A percentile compares a stretch with the other conserved stretches of the same genome.
phyloP scores from a whole-genome alignment of 2,888 invertebrate genomes.

The Spicauda simplicius region DNA sequence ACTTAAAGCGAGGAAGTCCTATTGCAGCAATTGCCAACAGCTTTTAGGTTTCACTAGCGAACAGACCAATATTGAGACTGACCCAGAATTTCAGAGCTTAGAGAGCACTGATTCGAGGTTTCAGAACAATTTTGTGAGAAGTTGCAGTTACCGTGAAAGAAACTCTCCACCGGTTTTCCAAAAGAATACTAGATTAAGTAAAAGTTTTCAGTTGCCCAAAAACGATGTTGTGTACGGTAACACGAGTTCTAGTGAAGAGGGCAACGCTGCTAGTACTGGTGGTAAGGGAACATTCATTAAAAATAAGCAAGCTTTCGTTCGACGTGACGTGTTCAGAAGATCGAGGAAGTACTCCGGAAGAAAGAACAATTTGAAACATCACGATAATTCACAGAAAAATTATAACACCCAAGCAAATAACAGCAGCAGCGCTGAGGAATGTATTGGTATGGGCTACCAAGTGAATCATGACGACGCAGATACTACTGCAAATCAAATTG shows the following conservation, averaged over 20 bases:
- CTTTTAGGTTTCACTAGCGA: slow-evolving; percentile 80
- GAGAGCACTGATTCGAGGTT: slow-evolving; percentile 82
- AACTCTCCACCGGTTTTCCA: slow-evolving; percentile 80
- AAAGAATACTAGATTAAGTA: slow-evolving; percentile 81
- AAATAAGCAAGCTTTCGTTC: slow-evolving; percentile 82
- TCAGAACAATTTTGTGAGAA: slow-evolving; percentile 77
- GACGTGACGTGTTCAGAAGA: slow-evolving; percentile 79
- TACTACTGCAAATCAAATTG: slow-evolving; percentile 81
- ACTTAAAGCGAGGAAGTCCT: slow-evolving; percentile 82
- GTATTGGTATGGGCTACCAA: slow-evolving; percentile 79
- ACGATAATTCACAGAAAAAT: slow-evolving; percentile 64
- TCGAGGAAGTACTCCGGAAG: slow-evolving; percentile 81
- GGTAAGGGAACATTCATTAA: slow-evolving; percentile 85
- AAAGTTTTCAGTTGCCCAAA: slow-evolving; percentile 80
- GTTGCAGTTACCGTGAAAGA: slow-evolving; percentile 79
- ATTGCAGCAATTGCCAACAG: slow-evolving; percentile 81
- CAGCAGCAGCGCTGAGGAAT: slow-evolving; percentile 79
- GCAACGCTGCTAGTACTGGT: slow-evolving; percentile 67
- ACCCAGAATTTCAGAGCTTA: slow-evolving; percentile 81
- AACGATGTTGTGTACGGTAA: slow-evolving; percentile 75
- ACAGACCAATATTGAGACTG: slow-evolving; percentile 82
- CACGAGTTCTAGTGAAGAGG: slow-evolving; percentile 82
- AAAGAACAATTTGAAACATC: slow-evolving; percentile 70
- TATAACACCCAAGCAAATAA: slow-evolving; percentile 68
- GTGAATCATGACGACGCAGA: slow-evolving; percentile 83